A percentile compares a stretch with the other conserved stretches of the same genome.
Conservation (phyloP, 2,113 vertebrate genomes). For the Phrynosoma platyrhinos region DNA sequence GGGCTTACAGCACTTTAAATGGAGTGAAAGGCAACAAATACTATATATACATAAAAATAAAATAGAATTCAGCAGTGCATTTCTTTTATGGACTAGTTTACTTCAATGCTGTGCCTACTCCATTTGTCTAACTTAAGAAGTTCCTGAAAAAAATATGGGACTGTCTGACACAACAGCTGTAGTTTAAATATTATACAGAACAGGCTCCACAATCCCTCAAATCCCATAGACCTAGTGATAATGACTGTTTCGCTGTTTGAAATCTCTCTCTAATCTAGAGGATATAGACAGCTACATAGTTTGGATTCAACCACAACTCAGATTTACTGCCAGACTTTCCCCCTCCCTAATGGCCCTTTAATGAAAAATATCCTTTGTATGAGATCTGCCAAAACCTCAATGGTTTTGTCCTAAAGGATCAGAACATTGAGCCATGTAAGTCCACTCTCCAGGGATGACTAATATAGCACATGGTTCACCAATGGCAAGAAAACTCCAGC, state of each 20-base stretch:
- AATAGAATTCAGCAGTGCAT: background rate
- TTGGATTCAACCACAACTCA: constrained; percentile 56
- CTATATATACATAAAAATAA: background rate
- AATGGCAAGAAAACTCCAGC: background rate
- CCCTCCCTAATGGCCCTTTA: background rate
- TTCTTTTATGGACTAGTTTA: background rate
- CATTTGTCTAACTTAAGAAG: background rate
- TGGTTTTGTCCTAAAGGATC: constrained; percentile 58
- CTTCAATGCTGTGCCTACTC: background rate
- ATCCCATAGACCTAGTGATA: constrained; percentile 68
- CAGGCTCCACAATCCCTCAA: constrained; percentile 64
- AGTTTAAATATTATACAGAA: constrained; percentile 56
- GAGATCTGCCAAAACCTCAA: constrained; percentile 68
- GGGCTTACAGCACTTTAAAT: background rate
- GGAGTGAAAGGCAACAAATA: background rate
- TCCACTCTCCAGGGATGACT: constrained; percentile 55
- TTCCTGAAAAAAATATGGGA: constrained; percentile 50
- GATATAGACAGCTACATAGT: constrained; percentile 61
- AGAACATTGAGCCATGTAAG: constrained; percentile 62
- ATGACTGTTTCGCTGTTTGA: constrained; percentile 70
- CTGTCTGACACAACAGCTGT: constrained; percentile 61
- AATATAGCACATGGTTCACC: constrained; percentile 8
- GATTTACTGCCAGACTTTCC: constrained; percentile 30
- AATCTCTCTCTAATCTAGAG: constrained; percentile 71
- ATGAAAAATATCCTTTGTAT: constrained; percentile 43